Percentiles rank a stretch among this genome's conserved stretches.
phyloP scores from a whole-genome alignment of 2,113 vertebrate species.

The Lepus europaeus region DNA sequence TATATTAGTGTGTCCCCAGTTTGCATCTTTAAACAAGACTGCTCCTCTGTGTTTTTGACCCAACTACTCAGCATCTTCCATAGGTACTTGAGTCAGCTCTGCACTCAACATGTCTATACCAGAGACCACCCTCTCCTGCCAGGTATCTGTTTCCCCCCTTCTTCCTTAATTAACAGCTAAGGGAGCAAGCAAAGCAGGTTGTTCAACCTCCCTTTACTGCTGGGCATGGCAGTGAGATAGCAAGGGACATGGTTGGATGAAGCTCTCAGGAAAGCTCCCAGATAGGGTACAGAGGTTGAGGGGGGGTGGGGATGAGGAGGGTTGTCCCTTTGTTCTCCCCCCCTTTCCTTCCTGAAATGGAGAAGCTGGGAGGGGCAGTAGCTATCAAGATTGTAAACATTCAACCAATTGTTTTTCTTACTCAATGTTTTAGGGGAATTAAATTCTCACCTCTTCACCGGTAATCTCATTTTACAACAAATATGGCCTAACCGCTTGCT shows the following conservation, averaged over 20 bases:
- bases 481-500: background rate
- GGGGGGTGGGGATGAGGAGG: too few species aligned
- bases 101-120: background rate
- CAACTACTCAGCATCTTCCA: background rate
- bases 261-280: background rate
- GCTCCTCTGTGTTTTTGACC: background rate
- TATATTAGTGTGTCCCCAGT: background rate
- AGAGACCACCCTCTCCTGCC: background rate
- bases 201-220: background rate
- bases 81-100: background rate
- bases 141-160: background rate
- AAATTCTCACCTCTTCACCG: conserved; percentile 18
- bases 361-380: background rate
- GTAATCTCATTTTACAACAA: background rate
- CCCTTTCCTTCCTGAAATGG: background rate
- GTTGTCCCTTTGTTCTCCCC: background rate
- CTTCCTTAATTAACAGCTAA: background rate
- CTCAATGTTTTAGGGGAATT: background rate
- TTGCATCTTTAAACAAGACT: background rate
- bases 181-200: fast-evolving
- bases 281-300: too few species aligned
- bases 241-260: background rate
- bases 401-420: background rate
- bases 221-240: background rate
- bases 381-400: background rate